Evolutionary conservation across 2,888 invertebrate genomes (phyloP), one percentile per base, ranked within the genome.

Genomic region (Tryphoninae sp.): DNA sequence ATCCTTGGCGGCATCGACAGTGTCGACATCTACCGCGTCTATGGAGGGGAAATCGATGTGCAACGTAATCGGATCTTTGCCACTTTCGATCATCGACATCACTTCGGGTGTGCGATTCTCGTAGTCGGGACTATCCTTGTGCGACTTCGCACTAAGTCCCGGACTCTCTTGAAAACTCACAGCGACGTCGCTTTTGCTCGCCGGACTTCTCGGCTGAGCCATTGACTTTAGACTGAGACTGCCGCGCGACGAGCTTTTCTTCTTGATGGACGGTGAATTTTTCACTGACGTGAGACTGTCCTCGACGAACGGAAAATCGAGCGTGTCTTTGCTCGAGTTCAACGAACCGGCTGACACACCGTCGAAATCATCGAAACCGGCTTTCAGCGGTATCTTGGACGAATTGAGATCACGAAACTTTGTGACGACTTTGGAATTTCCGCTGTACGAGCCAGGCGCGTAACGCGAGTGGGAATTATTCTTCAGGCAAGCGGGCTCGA

Each of bases 301-400:
- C 85, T 92, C 92, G 71, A 87, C 90, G 79, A 89, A 91, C 3
- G 91, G 91, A 64, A 91, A 81, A 72, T 92, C 89, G 7, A 91
- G 83, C 0, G 90, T 89, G 81, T 90, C 91, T 55, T 89, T 90
- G 79, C 90, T 91, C 8, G 91, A 91, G 33, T 86, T 86, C 1
- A 89, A 77, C 13, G 92, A 91, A 13, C 87, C 88, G 11, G 87
- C 89, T 1, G 91, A 91, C 0, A 89, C 89, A 16, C 90, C 91
- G 74, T 91, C 91, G 75, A 91, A 91, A 72, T 92, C 92, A 58
- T 92, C 92, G 82, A 91, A 91, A 11, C 89, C 90, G 6, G 92
- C 91, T 73, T 90, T 91, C 22, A 90, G 77, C 1, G 92, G 90
- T 16, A 88, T 86, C 59, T 89, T 91, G 2, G 90, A 90, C 13